Base-by-base conservation (phyloP, 2,888 invertebrate genomes). In the Chymomyza caudatula region DNA sequence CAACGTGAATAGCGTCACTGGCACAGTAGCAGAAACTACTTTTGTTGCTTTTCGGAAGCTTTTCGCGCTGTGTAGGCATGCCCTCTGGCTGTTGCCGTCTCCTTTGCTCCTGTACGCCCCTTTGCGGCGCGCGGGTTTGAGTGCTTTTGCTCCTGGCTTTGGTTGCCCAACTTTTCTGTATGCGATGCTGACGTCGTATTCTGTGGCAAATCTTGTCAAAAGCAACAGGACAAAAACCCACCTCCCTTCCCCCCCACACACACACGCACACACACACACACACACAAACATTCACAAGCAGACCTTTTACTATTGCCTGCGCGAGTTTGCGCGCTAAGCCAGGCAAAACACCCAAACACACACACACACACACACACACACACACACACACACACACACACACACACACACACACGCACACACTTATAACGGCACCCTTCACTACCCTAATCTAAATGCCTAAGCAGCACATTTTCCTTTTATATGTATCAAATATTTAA, bases 131-230 rank as follows among this genome's bases (percentile, higher is more conserved):
- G 17, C 3, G 23, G 4, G 2, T 57, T 43, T n/a, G 4, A 15
- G 3, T 43, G 2, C 5, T 37, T 13, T 5, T 20, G 37, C 47
- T n/a, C 11, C 29, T 37, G 29, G 29, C 29, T 37, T 29, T 37
- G 29, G 29, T 37, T 37, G 29, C 11, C 29, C 29, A 8, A 37
- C 29, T 37, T 37, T 37, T 37, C 29, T 76, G 53, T 56, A 52
- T 49, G 43, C 52, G 65, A 65, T 83, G 86, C 79, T 79, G 86
- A 86, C 79, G 81, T 79, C 78, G 81, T 58, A 69, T 52, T 67
- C 58, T 47, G 64, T 37, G 60, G 59, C 62, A 68, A 70, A 76
- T 78, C 76, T 76, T 66, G 76, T 62, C 82, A 75, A 74, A 80
- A 86, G 86, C 86, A 80, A 80, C 79, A 80, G 86, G 79, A 72